These are phyloP conservation scores for Pelvicachromis taeniatus DNA, from an alignment of 2,113 vertebrate genomes.

Conservation along the genomic window DNA sequence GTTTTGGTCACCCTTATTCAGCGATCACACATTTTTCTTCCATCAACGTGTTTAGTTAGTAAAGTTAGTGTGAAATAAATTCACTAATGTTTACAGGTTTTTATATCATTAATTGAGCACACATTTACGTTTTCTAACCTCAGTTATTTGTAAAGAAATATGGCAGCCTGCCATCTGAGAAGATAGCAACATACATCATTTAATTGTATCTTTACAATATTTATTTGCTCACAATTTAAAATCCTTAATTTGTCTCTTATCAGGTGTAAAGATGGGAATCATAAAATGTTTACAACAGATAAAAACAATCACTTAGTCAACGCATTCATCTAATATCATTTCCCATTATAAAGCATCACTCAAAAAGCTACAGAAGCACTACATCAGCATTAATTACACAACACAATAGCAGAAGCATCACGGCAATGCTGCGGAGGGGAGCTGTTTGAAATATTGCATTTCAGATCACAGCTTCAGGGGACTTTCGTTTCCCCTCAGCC, in stretches of 20 bases:
- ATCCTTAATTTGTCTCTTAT: neutral
- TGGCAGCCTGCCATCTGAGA: neutral
- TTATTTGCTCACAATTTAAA: neutral
- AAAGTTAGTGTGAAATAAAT: neutral
- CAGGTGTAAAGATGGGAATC: neutral
- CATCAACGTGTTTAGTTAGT: neutral
- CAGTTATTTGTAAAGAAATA: neutral
- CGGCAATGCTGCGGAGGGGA: neutral
- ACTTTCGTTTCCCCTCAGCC: neutral
- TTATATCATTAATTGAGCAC: neutral
- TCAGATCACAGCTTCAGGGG: neutral
- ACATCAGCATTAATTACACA: neutral
- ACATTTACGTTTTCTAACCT: neutral
- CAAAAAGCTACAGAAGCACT: neutral
- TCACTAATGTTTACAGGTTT: neutral
- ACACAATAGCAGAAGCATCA: neutral
- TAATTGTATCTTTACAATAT: neutral
- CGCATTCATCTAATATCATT: neutral
- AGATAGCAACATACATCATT: neutral
- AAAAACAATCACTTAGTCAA: neutral
- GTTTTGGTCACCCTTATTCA: neutral
- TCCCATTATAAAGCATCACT: neutral
- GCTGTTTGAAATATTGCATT: neutral
- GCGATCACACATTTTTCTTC: neutral
- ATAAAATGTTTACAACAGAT: neutral